These are phyloP conservation scores for Lagopus muta DNA, from an alignment of 2,113 vertebrate genomes.

Conservation along the genomic window DNA sequence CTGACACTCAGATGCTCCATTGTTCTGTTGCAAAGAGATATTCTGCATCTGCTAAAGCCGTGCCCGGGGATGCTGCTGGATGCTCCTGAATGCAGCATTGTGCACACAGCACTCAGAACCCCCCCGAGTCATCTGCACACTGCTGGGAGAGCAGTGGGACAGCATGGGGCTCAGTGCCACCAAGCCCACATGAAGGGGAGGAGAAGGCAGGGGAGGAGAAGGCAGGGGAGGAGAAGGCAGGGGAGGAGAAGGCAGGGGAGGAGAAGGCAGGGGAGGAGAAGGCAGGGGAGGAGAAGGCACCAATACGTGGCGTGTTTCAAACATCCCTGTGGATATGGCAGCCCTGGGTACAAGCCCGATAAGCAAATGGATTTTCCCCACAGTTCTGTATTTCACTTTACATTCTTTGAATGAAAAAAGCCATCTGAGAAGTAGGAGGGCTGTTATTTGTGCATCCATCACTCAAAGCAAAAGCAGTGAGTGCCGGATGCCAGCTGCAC, in stretches of 20 bases:
- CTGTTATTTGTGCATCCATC: neutral
- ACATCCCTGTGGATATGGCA: neutral
- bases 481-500: neutral
- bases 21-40: constrained; percentile 49
- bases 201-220: too few species aligned
- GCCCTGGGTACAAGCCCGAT: neutral
- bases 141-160: neutral
- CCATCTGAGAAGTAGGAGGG: neutral
- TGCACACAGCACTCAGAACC: constrained; percentile 1
- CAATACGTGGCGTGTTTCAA: neutral
- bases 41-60: constrained; percentile 7
- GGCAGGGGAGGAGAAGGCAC: neutral
- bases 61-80: neutral
- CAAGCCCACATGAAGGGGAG: too few species aligned
- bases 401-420: neutral
- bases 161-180: too few species aligned
- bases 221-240: too few species aligned
- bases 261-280: too few species aligned
- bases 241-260: too few species aligned
- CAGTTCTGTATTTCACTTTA: neutral
- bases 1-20: constrained; percentile 24
- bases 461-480: neutral
- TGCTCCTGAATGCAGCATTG: constrained; percentile 51
- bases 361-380: neutral
- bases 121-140: neutral